Percentiles rank a stretch among this genome's conserved stretches.
Evolutionary conservation across 2,113 vertebrate species (phyloP).

Genomic region (Stercorarius parasiticus): DNA sequence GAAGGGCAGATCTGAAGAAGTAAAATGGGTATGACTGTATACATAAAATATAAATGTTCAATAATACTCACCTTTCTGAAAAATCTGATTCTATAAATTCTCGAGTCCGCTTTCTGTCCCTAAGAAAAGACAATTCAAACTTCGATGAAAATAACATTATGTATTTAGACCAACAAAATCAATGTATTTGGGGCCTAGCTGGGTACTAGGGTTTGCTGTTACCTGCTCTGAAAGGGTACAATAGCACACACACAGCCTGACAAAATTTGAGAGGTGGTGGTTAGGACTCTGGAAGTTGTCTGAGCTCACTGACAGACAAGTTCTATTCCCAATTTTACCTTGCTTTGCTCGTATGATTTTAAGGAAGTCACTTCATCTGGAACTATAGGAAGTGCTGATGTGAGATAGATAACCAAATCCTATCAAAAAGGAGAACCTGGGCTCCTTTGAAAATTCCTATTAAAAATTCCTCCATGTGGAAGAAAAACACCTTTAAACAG

Average conservation of each 20-base stretch:
- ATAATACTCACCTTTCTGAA: constrained; percentile 81
- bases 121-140: constrained; percentile 67
- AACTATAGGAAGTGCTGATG: not conserved
- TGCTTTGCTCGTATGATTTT: not conserved
- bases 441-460: not conserved
- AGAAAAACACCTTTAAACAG: not conserved
- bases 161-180: not conserved
- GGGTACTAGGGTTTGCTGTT: not conserved
- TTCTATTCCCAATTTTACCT: not conserved
- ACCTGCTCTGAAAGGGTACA: not conserved
- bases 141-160: not conserved
- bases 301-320: not conserved
- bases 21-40: not conserved
- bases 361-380: not conserved
- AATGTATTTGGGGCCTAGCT: not conserved
- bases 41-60: not conserved
- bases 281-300: not conserved
- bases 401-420: not conserved
- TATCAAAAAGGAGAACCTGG: not conserved
- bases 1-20: not conserved
- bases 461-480: not conserved
- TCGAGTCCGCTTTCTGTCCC: constrained; percentile 83
- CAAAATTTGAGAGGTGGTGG: not conserved
- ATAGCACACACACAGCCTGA: not conserved
- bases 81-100: constrained; percentile 86